Conservation (phyloP, 2,888 invertebrate genomes). For the Nemapogon koenigi region DNA sequence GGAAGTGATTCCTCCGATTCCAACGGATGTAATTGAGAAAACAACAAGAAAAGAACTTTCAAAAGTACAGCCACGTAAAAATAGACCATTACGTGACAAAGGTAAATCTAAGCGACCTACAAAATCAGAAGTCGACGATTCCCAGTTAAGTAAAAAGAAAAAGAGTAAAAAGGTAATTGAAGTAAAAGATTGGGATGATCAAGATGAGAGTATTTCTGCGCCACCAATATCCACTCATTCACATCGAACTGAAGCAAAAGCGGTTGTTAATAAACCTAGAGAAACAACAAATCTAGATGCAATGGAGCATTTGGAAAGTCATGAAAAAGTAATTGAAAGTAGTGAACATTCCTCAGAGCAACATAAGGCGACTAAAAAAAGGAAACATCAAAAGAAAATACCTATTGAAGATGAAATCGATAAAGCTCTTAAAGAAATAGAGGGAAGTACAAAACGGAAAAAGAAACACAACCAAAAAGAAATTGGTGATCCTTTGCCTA, state of each 20-base stretch:
- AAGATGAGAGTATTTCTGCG: constrained; percentile 23
- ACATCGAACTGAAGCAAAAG: background rate
- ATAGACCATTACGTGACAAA: constrained; percentile 2
- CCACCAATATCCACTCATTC: no score
- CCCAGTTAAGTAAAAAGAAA: constrained; percentile 23
- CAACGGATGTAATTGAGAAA: no score
- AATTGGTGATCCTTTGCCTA: no score
- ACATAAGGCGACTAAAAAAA: background rate
- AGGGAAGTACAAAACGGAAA: constrained; percentile 31
- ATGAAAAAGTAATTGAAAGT: background rate
- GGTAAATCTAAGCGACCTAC: constrained; percentile 17
- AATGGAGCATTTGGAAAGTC: no score
- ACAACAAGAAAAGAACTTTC: background rate
- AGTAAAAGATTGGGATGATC: constrained; percentile 45
- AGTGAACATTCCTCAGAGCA: background rate
- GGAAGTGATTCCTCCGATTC: no score
- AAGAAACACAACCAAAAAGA: constrained; percentile 19
- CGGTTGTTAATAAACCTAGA: background rate
- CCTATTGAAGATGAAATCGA: constrained; percentile 44
- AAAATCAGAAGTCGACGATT: constrained; percentile 23
- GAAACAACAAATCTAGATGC: no score
- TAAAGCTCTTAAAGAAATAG: constrained; percentile 52
- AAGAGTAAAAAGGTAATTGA: constrained; percentile 41
- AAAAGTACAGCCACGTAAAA: constrained; percentile 2
- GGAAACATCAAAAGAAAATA: constrained; percentile 1